Base-by-base conservation (phyloP, 2,888 invertebrate genomes). In the Caenorhabditis imperialis region DNA sequence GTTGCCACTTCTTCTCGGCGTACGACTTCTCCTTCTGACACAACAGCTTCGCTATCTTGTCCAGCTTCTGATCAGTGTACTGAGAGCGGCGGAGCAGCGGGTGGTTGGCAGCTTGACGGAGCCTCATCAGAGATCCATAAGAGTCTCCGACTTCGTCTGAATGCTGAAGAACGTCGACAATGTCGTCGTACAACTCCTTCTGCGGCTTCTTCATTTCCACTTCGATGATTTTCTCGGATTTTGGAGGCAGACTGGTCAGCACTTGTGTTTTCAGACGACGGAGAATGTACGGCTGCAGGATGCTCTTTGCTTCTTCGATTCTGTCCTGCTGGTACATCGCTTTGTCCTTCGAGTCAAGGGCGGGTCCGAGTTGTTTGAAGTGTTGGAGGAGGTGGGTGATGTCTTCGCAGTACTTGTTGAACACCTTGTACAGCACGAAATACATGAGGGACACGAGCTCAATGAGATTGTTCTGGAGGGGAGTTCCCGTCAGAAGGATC, bases 261-360 rank as follows among this genome's bases (percentile, higher is more conserved):
- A 74, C 74, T 58, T 82, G 75, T 42, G 91, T 90, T 89, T 97
- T 97, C 48, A 96, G 90, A 65, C 98, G 91, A 18, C 97, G 91
- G 45, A 98, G 90, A 3, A 97, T 92, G 89, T 98, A 98, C 0
- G 98, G 98, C 88, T 93, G 94, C 93, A 98, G 95, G 81, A 98
- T 96, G 53, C 93, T 91, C 88, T 97, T 96, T 0, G 97, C 97
- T 86, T 96, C 94, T 14, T 92, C 92, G 44, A 98, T 93, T 89
- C 95, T 94, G 63, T 94, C 93, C 87, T 92, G 92, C 88, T 96
- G 96, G 89, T 95, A 97, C n/a, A 92, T 90, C 0, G 93, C 93
- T 8, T 92, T 90, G 0, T 93, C 92, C 18, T 62, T 58, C 12
- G 74, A 73, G 8, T 81, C 81, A 6, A 81, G 72, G 5, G 79